phyloP scores from a whole-genome alignment of 23 tunicate genomes.

The Ciona savignyi region DNA sequence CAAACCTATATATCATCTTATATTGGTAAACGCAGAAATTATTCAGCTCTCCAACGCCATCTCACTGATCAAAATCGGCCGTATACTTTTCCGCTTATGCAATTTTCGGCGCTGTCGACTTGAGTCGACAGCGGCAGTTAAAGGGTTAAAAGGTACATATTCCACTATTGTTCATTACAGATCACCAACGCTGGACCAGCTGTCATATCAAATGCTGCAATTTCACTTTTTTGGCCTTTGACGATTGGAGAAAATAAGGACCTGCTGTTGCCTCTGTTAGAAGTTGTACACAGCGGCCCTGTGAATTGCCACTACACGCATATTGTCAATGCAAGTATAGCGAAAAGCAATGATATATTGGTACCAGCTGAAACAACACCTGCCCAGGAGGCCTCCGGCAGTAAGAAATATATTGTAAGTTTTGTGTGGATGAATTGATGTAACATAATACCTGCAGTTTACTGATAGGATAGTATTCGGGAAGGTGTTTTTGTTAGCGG shows the following conservation, averaged over 20 bases:
- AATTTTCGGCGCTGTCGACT: too few relatives aligned
- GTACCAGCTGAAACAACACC: background rate
- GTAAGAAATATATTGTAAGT: conserved; percentile 4
- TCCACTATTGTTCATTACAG: conserved; percentile 11
- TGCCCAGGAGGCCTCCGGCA: background rate
- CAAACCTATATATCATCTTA: too few relatives aligned
- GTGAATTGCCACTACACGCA: conserved; percentile 23
- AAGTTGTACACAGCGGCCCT: conserved; percentile 19
- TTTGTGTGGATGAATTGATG: background rate
- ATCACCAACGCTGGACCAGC: conserved; percentile 76
- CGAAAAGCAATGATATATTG: background rate
- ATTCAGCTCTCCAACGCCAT: too few relatives aligned
- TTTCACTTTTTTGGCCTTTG: conserved; percentile 62
- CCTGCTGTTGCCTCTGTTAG: conserved; percentile 25
- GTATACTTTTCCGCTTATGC: too few relatives aligned
- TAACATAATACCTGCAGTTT: too few relatives aligned
- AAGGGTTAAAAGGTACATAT: background rate
- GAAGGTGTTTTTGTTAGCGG: too few relatives aligned
- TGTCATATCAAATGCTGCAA: conserved; percentile 28
- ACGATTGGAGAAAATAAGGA: conserved; percentile 5
- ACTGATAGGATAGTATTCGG: too few relatives aligned
- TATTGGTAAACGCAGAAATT: too few relatives aligned
- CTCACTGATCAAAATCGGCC: too few relatives aligned
- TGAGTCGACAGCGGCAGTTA: too few relatives aligned
- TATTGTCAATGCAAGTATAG: conserved; percentile 22